Conservation (phyloP, 2,113 vertebrate genomes). For the Osmerus mordax region DNA sequence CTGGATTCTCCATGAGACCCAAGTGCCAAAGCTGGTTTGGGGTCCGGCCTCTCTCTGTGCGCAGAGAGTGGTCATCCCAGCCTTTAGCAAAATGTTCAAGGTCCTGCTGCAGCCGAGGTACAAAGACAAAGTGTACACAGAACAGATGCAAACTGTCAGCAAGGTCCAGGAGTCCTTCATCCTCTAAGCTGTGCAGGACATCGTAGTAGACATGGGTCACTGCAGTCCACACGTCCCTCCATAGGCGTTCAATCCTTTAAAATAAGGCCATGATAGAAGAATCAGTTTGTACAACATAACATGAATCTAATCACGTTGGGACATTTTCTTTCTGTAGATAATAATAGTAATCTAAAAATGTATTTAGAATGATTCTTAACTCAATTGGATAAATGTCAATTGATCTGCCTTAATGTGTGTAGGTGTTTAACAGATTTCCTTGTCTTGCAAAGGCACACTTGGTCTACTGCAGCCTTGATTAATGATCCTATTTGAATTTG, state of each 20-base stretch:
- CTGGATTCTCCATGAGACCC: constrained; percentile 8
- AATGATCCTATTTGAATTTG: no score
- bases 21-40: constrained; percentile 17
- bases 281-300: no score
- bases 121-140: constrained; percentile 17
- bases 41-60: constrained; percentile 12
- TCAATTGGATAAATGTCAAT: no score
- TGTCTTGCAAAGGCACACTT: no score
- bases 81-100: constrained; percentile 10
- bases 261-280: no score
- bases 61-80: constrained; percentile 22
- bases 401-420: no score
- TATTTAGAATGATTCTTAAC: no score
- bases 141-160: constrained; percentile 15
- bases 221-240: constrained; percentile 12
- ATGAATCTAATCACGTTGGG: no score
- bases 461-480: no score
- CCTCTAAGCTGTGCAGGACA: constrained; percentile 22
- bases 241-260: constrained; percentile 18
- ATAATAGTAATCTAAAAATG: no score
- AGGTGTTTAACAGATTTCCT: no score
- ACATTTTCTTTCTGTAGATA: no score
- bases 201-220: constrained; percentile 17
- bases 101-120: constrained; percentile 16
- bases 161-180: constrained; percentile 9